These are phyloP conservation scores for Atrichornis clamosus DNA, from an alignment of 2,113 vertebrate species.

Conservation along the genomic window DNA sequence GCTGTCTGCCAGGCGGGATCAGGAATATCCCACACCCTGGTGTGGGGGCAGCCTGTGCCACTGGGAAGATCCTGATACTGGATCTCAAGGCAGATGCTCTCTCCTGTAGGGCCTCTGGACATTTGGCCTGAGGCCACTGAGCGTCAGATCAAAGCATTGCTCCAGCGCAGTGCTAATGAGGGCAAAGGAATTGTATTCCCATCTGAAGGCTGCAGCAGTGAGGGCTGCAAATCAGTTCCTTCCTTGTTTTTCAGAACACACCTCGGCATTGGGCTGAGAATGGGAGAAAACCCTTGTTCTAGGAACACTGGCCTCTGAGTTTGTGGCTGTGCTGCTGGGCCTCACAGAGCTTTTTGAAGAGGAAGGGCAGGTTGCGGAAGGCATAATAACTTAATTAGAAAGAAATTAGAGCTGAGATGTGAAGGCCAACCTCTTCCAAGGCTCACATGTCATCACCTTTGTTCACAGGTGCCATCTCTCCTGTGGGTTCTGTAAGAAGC, in stretches of 20 bases:
- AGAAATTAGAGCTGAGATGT: background rate
- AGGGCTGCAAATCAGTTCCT: background rate
- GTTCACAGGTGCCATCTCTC: background rate
- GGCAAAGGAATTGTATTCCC: background rate
- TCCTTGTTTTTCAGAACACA: background rate
- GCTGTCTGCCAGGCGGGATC: background rate
- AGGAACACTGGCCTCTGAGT: background rate
- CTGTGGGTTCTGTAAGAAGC: background rate
- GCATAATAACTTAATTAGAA: accelerated
- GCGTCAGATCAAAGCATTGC: background rate
- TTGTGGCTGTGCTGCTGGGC: background rate
- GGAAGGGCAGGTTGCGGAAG: background rate
- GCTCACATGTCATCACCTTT: background rate
- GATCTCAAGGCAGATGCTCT: background rate
- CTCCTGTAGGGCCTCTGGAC: background rate
- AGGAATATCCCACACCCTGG: background rate
- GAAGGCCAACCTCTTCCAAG: background rate
- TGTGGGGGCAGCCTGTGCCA: background rate
- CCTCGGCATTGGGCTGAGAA: background rate
- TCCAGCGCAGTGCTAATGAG: background rate
- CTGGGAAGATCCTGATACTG: background rate
- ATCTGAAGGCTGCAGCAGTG: background rate
- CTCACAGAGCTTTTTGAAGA: background rate
- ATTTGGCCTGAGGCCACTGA: background rate
- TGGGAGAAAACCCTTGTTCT: background rate